These are phyloP conservation scores for Pyrgilauda ruficollis DNA, from an alignment of 2,113 vertebrate species.

Conservation along the genomic window DNA sequence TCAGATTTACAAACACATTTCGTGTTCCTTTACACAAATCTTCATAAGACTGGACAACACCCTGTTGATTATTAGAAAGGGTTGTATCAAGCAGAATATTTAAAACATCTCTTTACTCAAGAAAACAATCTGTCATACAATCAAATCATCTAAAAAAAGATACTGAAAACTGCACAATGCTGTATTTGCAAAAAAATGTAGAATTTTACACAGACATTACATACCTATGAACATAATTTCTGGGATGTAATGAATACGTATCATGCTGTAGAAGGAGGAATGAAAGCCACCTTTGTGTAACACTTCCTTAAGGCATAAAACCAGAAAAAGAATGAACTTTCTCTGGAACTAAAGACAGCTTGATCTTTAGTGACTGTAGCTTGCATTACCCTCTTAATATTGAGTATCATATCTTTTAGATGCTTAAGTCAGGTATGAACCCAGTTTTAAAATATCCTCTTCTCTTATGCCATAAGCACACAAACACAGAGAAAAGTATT, in stretches of 20 bases:
- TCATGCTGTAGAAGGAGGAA: background rate
- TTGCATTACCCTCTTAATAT: background rate
- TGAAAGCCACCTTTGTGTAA: background rate
- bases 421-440: background rate
- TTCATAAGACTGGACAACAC: constrained; percentile 76
- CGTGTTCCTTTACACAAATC: constrained; percentile 75
- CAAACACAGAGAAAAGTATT: background rate
- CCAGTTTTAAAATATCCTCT: background rate
- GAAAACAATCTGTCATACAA: background rate
- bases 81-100: background rate
- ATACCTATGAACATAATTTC: background rate
- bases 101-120: background rate
- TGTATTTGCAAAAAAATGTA: background rate
- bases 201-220: background rate
- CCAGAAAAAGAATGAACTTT: background rate
- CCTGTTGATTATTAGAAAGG: constrained; percentile 62
- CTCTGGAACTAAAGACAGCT: background rate
- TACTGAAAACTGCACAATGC: background rate
- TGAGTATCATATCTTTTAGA: background rate
- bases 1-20: constrained; percentile 71
- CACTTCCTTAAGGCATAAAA: background rate
- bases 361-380: background rate
- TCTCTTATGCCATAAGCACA: background rate
- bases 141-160: background rate
- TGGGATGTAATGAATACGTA: background rate